Evolutionary conservation across 2,113 vertebrate genomes (phyloP).

Genomic region (Petrocephalus zakoni): DNA sequence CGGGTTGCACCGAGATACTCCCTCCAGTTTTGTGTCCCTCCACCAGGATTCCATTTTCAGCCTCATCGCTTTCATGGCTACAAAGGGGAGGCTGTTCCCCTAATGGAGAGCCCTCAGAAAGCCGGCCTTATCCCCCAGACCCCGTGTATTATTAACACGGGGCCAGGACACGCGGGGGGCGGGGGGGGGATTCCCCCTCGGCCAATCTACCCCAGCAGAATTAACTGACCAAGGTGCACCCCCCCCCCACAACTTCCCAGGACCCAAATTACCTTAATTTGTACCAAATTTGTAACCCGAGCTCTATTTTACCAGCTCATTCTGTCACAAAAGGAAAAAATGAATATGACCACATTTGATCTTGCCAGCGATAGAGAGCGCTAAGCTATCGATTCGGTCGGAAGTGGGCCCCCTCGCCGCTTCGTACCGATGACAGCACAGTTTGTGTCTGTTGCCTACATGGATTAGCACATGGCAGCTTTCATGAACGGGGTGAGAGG

Average conservation of each 20-base stretch:
- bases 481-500: neutral
- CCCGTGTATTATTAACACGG: constrained; percentile 71
- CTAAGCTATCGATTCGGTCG: neutral
- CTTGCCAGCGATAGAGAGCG: constrained; percentile 35
- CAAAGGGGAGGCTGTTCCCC: constrained; percentile 81
- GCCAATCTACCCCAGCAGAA: neutral
- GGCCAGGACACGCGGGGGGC: constrained; percentile 38
- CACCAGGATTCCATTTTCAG: constrained; percentile 65
- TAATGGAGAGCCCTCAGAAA: constrained; percentile 70
- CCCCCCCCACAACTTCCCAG: constrained; percentile 54
- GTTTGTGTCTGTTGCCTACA: neutral
- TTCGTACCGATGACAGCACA: neutral
- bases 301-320: constrained; percentile 49
- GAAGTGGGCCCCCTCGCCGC: neutral
- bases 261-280: constrained; percentile 72
- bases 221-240: constrained; percentile 21
- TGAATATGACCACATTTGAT: constrained; percentile 52
- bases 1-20: constrained; percentile 83
- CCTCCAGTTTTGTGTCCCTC: constrained; percentile 77
- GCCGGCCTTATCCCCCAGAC: constrained; percentile 61
- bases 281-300: constrained; percentile 73
- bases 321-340: constrained; percentile 39
- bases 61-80: constrained; percentile 63
- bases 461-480: neutral
- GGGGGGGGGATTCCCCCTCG: neutral